Base-by-base conservation (phyloP, 2,113 vertebrate genomes). In the Scophthalmus maximus region DNA sequence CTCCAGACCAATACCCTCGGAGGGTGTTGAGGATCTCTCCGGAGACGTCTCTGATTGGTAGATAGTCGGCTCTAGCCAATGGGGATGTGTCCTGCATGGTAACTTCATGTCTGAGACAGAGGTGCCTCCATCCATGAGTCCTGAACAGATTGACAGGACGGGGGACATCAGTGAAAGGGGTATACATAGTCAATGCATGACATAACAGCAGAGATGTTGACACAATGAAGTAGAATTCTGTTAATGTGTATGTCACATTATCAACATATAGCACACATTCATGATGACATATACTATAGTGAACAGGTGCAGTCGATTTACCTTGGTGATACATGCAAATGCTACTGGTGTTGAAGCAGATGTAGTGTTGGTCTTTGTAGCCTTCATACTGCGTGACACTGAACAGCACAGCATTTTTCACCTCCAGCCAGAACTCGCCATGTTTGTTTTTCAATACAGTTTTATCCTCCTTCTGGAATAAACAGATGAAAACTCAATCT, bases 371-470 rank as follows among this genome's bases (percentile, higher is more conserved):
- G 85, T 98, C 97, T 74, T 98, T 97, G 72, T 93, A 96, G 34
- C 98, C 97, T 89, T 98, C 95, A 1, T 99, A 97, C 67, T 95
- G 96, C 0, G 93, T 95, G 50, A 98, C 98, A 0, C 94, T 95
- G 72, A 99, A 98, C 20, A 98, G 87, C 0, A 95, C 96, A 0
- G 95, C 95, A 18, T 87, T 93, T 68, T 90, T 96, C 84, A 98
- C 92, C 63, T 99, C 97, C 9, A 97, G 36, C 98, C 98, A 99
- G 92, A 99, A 98, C 90, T 98, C 97, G 0, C 96, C 97, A 0
- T 97, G 96, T 76, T 96, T 96, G 88, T 94, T 94, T 89, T 94
- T 94, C 73, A 95, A 18, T 1, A 90, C 50, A 5, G 57, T 90
- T 81, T 94, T 95, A 83, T 96, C 93, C 59, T 95, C 95, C 80